phyloP scores from a whole-genome alignment of 2,888 invertebrate species.

The Pachliopta kotzebuea region DNA sequence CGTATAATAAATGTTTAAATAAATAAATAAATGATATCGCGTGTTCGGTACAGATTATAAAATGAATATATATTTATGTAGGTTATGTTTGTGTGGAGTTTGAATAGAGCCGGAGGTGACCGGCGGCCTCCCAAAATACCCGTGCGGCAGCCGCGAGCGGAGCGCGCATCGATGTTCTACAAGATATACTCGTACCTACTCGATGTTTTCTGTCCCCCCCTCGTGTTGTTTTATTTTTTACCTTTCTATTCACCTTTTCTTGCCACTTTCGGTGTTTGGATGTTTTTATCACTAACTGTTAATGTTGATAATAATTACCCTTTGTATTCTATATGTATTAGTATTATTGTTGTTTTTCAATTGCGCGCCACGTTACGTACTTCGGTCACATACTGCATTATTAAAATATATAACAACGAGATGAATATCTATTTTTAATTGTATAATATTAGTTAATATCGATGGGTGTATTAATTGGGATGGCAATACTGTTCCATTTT shows the following conservation, averaged over 20 bases:
- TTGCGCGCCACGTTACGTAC: slow-evolving; percentile 27
- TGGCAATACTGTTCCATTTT: too few species aligned
- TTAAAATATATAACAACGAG: too few species aligned
- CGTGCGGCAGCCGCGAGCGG: slow-evolving; percentile 67
- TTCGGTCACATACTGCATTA: not conserved
- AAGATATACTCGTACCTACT: slow-evolving; percentile 49
- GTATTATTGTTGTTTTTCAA: slow-evolving; percentile 36
- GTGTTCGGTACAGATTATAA: slow-evolving; percentile 7
- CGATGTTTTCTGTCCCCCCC: slow-evolving; percentile 68
- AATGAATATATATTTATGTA: slow-evolving; percentile 2
- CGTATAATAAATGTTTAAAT: too few species aligned
- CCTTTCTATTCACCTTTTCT: slow-evolving; percentile 71
- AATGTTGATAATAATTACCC: slow-evolving; percentile 72
- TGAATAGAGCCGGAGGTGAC: slow-evolving; percentile 33
- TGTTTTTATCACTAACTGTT: slow-evolving; percentile 79
- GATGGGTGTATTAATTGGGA: too few species aligned
- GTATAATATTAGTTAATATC: too few species aligned
- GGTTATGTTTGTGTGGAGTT: too few species aligned
- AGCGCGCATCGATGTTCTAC: slow-evolving; percentile 75
- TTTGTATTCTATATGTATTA: slow-evolving; percentile 48
- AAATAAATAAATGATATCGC: too few species aligned
- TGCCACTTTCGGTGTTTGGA: slow-evolving; percentile 78
- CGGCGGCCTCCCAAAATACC: slow-evolving; percentile 62
- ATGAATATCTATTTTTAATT: too few species aligned
- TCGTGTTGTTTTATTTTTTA: slow-evolving; percentile 67